phyloP scores from a whole-genome alignment of 2,888 invertebrate genomes.

The Dynastes hyllus region DNA sequence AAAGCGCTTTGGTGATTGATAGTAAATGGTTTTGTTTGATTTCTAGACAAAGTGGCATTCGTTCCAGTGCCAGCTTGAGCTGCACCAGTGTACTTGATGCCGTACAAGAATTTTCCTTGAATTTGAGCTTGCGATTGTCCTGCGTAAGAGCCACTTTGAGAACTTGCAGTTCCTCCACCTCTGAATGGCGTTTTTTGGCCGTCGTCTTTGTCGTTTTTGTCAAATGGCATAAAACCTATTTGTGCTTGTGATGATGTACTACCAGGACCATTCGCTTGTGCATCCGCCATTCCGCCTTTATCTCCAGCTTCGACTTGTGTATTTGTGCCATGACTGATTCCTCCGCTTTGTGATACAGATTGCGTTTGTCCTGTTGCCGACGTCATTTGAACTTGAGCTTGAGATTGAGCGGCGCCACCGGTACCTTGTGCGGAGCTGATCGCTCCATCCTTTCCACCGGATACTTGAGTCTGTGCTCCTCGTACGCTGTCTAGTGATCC shows the following conservation, averaged over 20 bases:
- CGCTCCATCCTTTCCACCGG: conserved; percentile 83
- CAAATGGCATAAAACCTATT: conserved; percentile 87
- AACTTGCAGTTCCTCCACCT: conserved; percentile 85
- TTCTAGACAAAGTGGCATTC: conserved; percentile 63
- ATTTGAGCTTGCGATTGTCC: conserved; percentile 90
- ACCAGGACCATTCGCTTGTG: conserved; percentile 88
- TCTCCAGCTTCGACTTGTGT: conserved; percentile 87
- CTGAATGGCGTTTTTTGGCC: conserved; percentile 76
- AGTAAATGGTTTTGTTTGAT: conserved; percentile 58
- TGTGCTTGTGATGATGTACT: conserved; percentile 92
- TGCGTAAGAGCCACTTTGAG: conserved; percentile 83
- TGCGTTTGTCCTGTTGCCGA: conserved; percentile 84
- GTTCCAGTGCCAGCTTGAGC: conserved; percentile 88
- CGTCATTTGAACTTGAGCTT: conserved; percentile 84
- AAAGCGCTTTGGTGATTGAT: conserved; percentile 33
- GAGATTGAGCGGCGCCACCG: conserved; percentile 83
- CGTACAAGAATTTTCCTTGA: conserved; percentile 84
- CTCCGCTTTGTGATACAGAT: conserved; percentile 84
- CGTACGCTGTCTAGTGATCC: conserved; percentile 84
- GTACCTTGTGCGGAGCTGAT: conserved; percentile 82
- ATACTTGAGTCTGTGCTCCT: conserved; percentile 81
- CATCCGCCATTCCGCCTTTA: conserved; percentile 89
- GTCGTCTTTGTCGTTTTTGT: conserved; percentile 74
- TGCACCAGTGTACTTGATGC: conserved; percentile 75
- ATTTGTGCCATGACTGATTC: conserved; percentile 84